These are phyloP conservation scores for Cerastis leucographa DNA, from an alignment of 2,888 invertebrate genomes.

Conservation along the genomic window DNA sequence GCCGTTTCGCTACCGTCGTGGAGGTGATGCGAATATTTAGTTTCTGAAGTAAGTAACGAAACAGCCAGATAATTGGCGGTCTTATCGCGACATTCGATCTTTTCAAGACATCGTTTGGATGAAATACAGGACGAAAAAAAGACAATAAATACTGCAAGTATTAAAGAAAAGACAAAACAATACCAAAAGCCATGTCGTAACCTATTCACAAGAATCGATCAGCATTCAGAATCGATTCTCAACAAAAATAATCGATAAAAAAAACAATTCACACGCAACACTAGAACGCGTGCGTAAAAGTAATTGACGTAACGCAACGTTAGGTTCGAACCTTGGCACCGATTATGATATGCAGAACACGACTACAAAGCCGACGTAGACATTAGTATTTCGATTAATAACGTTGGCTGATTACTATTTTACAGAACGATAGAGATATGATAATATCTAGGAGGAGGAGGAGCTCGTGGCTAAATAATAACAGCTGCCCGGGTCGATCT, in stretches of 20 bases:
- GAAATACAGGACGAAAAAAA: background rate
- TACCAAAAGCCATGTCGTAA: background rate
- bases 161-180: background rate
- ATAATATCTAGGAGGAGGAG: background rate
- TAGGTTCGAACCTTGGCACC: constrained; percentile 78
- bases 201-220: background rate
- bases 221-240: constrained; percentile 21
- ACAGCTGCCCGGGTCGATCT: too few species aligned
- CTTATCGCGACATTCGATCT: background rate
- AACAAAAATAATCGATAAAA: constrained; percentile 46
- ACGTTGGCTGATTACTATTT: constrained; percentile 32
- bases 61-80: too few species aligned
- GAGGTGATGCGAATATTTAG: too few species aligned
- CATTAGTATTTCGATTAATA: constrained; percentile 59
- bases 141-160: background rate
- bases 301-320: constrained; percentile 78
- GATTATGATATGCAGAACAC: constrained; percentile 71
- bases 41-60: too few species aligned
- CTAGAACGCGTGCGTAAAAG: constrained; percentile 54
- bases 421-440: constrained; percentile 14
- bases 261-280: constrained; percentile 55
- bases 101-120: background rate
- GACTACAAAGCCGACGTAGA: constrained; percentile 63
- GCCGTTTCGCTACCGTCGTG: too few species aligned
- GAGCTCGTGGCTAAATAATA: too few species aligned